These are phyloP conservation scores for Parochlus steinenii DNA, from an alignment of 2,888 invertebrate genomes.

Conservation along the genomic window DNA sequence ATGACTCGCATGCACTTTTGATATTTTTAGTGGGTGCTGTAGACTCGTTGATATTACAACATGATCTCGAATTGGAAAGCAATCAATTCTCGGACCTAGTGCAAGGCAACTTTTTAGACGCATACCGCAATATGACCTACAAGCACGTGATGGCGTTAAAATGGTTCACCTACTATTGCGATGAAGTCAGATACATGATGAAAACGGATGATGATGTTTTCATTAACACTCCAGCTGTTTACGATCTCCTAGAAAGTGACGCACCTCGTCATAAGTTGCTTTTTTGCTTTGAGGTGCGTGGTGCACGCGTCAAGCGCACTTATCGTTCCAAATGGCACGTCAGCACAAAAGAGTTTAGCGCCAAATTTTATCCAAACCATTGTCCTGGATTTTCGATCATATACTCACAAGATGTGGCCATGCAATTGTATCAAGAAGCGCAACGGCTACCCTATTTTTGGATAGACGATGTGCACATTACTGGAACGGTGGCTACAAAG, in stretches of 20 bases:
- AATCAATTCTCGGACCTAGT: conserved; percentile 45
- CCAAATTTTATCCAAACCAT: conserved; percentile 50
- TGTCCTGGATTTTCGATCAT: conserved; percentile 58
- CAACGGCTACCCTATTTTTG: conserved; percentile 53
- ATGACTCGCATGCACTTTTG: conserved; percentile 35
- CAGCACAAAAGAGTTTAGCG: conserved; percentile 44
- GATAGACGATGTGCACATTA: conserved; percentile 71
- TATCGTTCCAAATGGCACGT: conserved; percentile 64
- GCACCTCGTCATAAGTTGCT: conserved; percentile 29
- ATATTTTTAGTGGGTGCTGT: conserved; percentile 51
- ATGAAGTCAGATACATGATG: conserved; percentile 45
- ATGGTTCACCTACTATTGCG: conserved; percentile 56
- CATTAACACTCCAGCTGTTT: conserved; percentile 46
- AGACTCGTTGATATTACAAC: conserved; percentile 24
- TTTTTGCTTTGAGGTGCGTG: conserved; percentile 39
- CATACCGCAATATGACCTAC: conserved; percentile 67
- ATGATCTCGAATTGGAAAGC: conserved; percentile 36
- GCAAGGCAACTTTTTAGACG: conserved; percentile 59
- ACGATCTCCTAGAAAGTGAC: conserved; percentile 31
- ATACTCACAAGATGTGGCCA: conserved; percentile 45
- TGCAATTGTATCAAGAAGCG: conserved; percentile 38
- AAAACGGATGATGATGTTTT: conserved; percentile 68
- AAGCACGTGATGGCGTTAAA: conserved; percentile 71
- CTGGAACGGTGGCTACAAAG: conserved; percentile 42
- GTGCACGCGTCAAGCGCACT: conserved; percentile 38